Conservation (phyloP, 2,888 invertebrate species). For the Rhogogaster chlorosoma region DNA sequence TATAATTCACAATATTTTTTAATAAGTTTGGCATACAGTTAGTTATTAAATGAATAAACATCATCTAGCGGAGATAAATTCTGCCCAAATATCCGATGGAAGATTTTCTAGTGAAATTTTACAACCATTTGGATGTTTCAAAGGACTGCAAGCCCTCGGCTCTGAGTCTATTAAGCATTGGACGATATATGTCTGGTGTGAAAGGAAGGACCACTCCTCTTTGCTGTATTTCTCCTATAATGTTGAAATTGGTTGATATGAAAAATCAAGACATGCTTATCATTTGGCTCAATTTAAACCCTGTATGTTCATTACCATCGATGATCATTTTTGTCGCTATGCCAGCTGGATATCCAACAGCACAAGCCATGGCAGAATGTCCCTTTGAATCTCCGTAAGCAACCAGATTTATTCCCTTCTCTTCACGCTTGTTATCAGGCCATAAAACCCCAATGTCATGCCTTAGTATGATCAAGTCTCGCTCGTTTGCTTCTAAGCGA, state of each 20-base stretch:
- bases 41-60: neutral
- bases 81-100: neutral
- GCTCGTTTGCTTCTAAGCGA: conserved; percentile 89
- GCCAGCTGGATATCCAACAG: conserved; percentile 95
- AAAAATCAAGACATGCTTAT: conserved; percentile 11
- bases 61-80: neutral
- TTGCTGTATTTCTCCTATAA: conserved; percentile 95
- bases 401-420: conserved; percentile 91
- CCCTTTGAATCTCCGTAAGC: conserved; percentile 91
- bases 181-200: conserved; percentile 94
- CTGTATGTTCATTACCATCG: conserved; percentile 84
- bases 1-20: neutral
- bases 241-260: neutral
- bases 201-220: conserved; percentile 96
- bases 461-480: conserved; percentile 95
- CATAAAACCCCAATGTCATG: conserved; percentile 96
- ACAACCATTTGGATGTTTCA: conserved; percentile 82
- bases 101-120: conserved; percentile 12
- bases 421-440: conserved; percentile 92
- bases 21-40: neutral
- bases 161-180: conserved; percentile 92
- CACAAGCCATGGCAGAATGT: conserved; percentile 97
- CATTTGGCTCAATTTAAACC: neutral
- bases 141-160: conserved; percentile 89
- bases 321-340: conserved; percentile 99